Conservation (phyloP, 53 echinoderm and acorn worm species). For the Holothuria scabra region DNA sequence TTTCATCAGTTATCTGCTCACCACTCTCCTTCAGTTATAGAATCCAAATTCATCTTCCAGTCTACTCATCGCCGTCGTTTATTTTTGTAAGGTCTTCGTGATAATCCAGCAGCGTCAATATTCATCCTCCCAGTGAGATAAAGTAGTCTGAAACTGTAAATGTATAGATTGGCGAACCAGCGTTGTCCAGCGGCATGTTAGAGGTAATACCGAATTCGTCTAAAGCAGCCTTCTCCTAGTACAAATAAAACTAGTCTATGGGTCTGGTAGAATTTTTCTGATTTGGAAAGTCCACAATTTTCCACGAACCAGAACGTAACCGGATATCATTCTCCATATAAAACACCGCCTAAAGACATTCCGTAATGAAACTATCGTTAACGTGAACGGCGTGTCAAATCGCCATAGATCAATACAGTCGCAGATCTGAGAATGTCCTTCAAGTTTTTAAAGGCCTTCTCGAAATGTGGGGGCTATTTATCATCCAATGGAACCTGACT, state of each 20-base stretch:
- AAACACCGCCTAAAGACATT: conserved; percentile 64
- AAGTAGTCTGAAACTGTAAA: conserved; percentile 55
- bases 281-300: conserved; percentile 54
- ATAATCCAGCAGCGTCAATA: conserved; percentile 63
- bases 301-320: conserved; percentile 62
- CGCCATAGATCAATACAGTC: conserved; percentile 66
- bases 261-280: conserved; percentile 67
- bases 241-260: conserved; percentile 61
- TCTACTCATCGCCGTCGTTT: conserved; percentile 13
- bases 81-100: conserved; percentile 46
- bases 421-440: conserved; percentile 45
- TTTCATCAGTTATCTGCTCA: neutral
- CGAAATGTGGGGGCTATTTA: conserved; percentile 56
- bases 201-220: conserved; percentile 68
- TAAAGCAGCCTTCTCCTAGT: conserved; percentile 51
- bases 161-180: conserved; percentile 61
- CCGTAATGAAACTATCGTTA: conserved; percentile 63
- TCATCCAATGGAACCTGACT: conserved; percentile 30
- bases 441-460: conserved; percentile 33
- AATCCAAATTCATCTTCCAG: neutral
- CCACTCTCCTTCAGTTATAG: neutral
- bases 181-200: conserved; percentile 64
- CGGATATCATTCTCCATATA: conserved; percentile 53
- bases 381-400: conserved; percentile 46
- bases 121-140: conserved; percentile 57